These are phyloP conservation scores for Drosophila leontia DNA, from an alignment of 1,140 invertebrate species.

Conservation along the genomic window DNA sequence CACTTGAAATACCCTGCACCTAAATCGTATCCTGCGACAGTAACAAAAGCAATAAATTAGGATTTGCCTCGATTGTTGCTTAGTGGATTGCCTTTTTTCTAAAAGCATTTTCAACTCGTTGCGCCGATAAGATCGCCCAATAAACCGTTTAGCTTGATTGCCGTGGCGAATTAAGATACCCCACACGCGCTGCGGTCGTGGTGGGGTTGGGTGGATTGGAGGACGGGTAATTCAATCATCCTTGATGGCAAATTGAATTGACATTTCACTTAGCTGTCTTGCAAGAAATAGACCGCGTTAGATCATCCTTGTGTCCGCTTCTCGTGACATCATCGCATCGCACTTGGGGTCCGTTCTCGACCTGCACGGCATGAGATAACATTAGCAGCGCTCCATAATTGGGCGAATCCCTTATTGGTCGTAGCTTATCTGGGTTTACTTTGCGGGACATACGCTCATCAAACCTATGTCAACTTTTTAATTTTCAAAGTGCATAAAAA, in stretches of 20 bases:
- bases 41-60: constrained; percentile 24
- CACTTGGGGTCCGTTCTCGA: constrained; percentile 45
- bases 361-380: constrained; percentile 63
- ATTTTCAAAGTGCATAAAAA: constrained; percentile 35
- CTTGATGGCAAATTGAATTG: constrained; percentile 59
- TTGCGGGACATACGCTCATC: constrained; percentile 37
- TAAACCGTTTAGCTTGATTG: constrained; percentile 61
- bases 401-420: constrained; percentile 20
- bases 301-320: constrained; percentile 65
- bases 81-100: constrained; percentile 13
- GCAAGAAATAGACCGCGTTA: constrained; percentile 51
- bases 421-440: constrained; percentile 13
- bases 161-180: constrained; percentile 45
- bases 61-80: constrained; percentile 6
- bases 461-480: constrained; percentile 56
- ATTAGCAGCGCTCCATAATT: constrained; percentile 50
- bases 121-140: constrained; percentile 47
- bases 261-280: constrained; percentile 46
- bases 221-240: constrained; percentile 53
- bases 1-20: constrained; percentile 57
- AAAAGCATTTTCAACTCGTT: constrained; percentile 42
- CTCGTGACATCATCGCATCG: constrained; percentile 66
- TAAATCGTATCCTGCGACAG: not conserved
- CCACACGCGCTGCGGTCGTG: constrained; percentile 9
- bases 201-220: not conserved